A percentile compares a stretch with the other conserved stretches of the same genome.
Evolutionary conservation across 2,113 vertebrate species (phyloP).

Genomic region (Microtus pennsylvanicus): DNA sequence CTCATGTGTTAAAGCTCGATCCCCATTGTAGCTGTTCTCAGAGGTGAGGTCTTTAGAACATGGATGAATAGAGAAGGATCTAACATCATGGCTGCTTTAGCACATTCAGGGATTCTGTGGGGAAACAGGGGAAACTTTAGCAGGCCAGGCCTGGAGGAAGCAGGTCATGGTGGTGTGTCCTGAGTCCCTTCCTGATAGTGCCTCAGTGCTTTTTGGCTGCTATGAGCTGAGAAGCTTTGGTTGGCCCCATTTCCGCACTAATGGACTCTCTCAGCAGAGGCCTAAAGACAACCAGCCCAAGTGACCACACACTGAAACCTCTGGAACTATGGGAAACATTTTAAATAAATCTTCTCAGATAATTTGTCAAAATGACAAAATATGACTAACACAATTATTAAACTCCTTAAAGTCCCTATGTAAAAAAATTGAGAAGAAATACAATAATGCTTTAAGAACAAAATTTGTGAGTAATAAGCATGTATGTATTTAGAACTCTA

Average conservation of each 20-base stretch:
- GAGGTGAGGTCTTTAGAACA: neutral
- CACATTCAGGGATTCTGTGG: neutral
- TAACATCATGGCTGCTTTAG: no score
- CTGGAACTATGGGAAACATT: neutral
- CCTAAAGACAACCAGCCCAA: neutral
- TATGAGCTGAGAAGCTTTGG: neutral
- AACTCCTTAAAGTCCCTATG: neutral
- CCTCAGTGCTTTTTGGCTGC: neutral
- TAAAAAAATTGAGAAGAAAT: slow-evolving; percentile 18
- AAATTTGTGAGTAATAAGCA: neutral
- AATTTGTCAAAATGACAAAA: neutral
- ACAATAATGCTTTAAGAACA: neutral
- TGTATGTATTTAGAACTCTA: neutral
- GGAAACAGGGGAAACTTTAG: neutral
- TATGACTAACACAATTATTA: neutral
- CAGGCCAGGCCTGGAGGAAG: neutral
- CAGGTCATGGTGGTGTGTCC: neutral
- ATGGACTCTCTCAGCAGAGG: neutral
- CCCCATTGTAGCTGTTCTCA: neutral
- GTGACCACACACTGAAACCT: neutral
- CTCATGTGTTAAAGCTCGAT: neutral
- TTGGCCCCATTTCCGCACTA: neutral
- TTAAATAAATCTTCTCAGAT: neutral
- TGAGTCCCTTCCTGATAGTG: neutral
- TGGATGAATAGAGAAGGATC: neutral